These are phyloP conservation scores for Yponomeuta evonymella DNA, from an alignment of 2,888 invertebrate species.

Conservation along the genomic window DNA sequence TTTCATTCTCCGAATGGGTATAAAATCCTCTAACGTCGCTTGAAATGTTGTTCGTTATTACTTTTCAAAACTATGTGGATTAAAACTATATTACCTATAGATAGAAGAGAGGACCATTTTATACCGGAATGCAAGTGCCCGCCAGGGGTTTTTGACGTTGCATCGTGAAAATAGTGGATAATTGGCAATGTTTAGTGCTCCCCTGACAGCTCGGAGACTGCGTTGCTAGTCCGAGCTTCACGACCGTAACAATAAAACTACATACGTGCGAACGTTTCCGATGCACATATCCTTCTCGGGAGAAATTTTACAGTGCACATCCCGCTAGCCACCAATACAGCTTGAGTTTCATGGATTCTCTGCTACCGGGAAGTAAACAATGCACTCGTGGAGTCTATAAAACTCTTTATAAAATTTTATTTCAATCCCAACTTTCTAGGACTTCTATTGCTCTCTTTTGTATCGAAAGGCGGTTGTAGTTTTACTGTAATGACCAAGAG, in stretches of 20 bases:
- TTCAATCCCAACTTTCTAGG: not conserved
- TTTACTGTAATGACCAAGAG: too few relatives aligned
- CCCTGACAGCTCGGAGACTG: not conserved
- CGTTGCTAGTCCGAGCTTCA: not conserved
- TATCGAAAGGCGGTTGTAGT: too few relatives aligned
- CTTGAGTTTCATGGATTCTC: not conserved
- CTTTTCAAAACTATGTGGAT: too few relatives aligned
- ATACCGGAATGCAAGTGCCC: not conserved
- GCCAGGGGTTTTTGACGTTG: not conserved
- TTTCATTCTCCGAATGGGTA: too few relatives aligned
- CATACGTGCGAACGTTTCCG: not conserved
- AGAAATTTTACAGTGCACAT: constrained; percentile 3
- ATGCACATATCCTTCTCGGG: constrained; percentile 1
- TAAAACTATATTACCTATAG: too few relatives aligned
- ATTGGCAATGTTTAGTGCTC: not conserved
- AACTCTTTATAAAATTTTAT: constrained; percentile 2
- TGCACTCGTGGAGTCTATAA: not conserved
- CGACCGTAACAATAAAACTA: not conserved
- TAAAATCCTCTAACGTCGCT: too few relatives aligned
- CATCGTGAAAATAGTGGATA: not conserved
- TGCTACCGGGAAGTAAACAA: not conserved
- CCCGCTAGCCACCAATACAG: not conserved
- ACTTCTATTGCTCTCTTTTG: not conserved
- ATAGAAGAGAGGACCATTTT: not conserved
- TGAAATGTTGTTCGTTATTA: too few relatives aligned